Base-by-base conservation (phyloP, 2,113 vertebrate genomes). In the Synodontis membranacea region DNA sequence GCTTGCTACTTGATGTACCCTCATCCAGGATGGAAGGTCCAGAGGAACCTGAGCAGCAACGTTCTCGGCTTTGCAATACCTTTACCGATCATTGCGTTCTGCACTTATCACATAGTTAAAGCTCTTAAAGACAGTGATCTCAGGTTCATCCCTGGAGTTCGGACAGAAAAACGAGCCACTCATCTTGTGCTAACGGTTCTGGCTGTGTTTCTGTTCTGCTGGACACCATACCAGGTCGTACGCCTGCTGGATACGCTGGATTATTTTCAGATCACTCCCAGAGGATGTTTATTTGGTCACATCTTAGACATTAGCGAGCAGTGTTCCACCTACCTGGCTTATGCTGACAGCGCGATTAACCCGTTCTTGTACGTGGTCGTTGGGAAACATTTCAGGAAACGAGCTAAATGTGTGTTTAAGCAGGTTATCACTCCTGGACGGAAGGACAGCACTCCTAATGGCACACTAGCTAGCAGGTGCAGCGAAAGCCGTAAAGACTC, bases 331-430 rank as follows among this genome's bases (percentile, higher is more conserved):
- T 97, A 94, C 68, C 86, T 96, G 7, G 95, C 92, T 17, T 98
- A 94, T 17, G 95, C 94, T 90, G 96, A 97, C 93, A 97, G 97
- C 91, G 95, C 96, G 68, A 89, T 97, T 42, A 98, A 97, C 91
- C 97, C 97, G 0, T 84, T 97, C 78, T 87, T 97, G 7, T 97
- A 96, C 0, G 96, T 96, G 46, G 93, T 97, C 0, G 95, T 98
- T 0, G 97, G 97, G 42, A 96, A 95, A 82, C 94, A 95, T 80
- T 98, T 97, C 92, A 94, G 95, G 84, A 96, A 93, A 89, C 96
- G 95, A 88, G 94, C 93, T 2, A 87, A 80, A 44, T 96, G 96
- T 84, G 93, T 97, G 87, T 96, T 90, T 86, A 42, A 48, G 44
- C 21, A 58, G 0, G 75, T 92, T 21, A 19, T 93, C 25, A 50